A percentile compares a stretch with the other conserved stretches of the same genome.
Evolutionary conservation across 2,113 vertebrate species (phyloP).

Genomic region (Sakesphorus luctuosus): DNA sequence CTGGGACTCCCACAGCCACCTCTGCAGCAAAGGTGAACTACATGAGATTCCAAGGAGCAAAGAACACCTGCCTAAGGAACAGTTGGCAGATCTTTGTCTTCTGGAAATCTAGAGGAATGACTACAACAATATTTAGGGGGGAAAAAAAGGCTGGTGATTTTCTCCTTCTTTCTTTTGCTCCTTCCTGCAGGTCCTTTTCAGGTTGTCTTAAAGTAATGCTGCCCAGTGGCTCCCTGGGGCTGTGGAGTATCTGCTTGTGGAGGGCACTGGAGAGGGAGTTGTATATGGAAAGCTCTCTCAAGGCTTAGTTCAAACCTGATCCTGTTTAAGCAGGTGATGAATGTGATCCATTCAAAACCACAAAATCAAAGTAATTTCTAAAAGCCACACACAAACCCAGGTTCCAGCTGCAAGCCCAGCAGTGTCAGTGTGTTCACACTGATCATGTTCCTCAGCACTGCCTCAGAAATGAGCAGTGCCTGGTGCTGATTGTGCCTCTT

Average conservation of each 20-base stretch:
- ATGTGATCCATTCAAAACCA: neutral
- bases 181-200: neutral
- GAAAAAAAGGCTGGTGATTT: neutral
- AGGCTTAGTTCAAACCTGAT: conserved; percentile 15
- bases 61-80: neutral
- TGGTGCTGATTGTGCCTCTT: neutral
- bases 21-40: neutral
- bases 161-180: neutral
- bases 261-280: neutral
- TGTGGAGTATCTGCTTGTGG: neutral
- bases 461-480: neutral
- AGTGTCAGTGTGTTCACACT: neutral
- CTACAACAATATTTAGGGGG: neutral
- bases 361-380: neutral
- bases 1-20: neutral
- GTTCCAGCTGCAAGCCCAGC: neutral
- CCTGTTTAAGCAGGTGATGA: conserved; percentile 46
- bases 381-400: neutral
- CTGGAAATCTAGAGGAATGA: neutral
- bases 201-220: neutral
- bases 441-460: neutral
- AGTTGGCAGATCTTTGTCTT: neutral
- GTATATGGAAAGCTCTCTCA: neutral
- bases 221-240: neutral
- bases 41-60: neutral